Conservation (phyloP, 2,113 vertebrate species). For the Notechis scutatus region DNA sequence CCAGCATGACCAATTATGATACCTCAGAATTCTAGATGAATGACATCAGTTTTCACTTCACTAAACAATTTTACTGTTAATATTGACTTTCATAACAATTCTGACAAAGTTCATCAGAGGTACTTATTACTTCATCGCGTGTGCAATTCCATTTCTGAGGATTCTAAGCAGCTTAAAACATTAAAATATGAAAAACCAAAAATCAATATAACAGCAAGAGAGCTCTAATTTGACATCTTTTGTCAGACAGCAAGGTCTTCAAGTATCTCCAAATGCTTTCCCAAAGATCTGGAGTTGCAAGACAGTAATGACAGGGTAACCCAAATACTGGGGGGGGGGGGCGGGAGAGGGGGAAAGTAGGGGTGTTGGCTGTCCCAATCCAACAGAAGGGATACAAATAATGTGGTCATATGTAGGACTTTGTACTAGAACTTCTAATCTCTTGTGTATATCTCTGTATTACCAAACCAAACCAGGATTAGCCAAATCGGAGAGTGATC, state of each 20-base stretch:
- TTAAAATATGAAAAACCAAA: background rate
- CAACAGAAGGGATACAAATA: background rate
- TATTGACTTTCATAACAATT: background rate
- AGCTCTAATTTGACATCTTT: background rate
- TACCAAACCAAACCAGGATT: background rate
- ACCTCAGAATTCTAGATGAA: background rate
- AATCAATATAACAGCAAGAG: too few species aligned
- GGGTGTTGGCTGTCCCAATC: background rate
- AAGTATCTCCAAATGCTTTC: background rate
- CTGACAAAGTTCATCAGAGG: background rate
- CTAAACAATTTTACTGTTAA: background rate
- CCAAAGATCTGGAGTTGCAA: background rate
- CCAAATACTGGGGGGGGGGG: background rate
- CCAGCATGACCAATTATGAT: background rate
- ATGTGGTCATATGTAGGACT: background rate
- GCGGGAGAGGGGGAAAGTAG: background rate
- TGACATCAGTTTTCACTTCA: background rate
- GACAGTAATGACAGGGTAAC: background rate
- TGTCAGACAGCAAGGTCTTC: background rate
- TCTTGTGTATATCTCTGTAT: background rate
- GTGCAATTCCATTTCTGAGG: background rate
- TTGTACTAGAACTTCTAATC: too few species aligned
- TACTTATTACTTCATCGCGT: background rate
- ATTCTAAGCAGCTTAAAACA: background rate
- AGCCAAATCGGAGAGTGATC: background rate